These are phyloP conservation scores for Felis catus DNA, from an alignment of 2,113 vertebrate species.

Conservation along the genomic window DNA sequence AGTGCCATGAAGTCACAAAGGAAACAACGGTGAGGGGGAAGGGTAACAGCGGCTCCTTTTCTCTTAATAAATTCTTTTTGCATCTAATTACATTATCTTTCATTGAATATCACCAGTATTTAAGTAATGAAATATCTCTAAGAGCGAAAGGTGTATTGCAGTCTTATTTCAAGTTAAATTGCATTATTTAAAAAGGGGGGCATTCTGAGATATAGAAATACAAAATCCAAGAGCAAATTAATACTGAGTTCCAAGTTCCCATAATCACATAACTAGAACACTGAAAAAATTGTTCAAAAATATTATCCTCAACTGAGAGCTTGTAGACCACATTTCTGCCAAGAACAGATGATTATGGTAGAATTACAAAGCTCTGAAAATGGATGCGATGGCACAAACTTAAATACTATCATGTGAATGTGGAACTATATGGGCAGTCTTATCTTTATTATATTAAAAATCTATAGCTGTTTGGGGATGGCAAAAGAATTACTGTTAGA, in stretches of 20 bases:
- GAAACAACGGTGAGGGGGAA: not conserved
- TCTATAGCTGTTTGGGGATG: conserved; percentile 73
- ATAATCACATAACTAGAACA: conserved; percentile 74
- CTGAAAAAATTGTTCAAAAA: conserved; percentile 81
- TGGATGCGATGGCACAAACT: conserved; percentile 77
- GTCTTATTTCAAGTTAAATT: conserved; percentile 61
- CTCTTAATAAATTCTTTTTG: not conserved
- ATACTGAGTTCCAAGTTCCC: conserved; percentile 71
- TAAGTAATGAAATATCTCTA: conserved; percentile 33
- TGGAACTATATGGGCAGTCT: conserved; percentile 69
- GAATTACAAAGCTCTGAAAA: conserved; percentile 76
- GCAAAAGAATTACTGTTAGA: conserved; percentile 74
- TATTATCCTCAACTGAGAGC: conserved; percentile 80
- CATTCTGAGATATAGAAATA: conserved; percentile 76
- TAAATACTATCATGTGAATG: conserved; percentile 67
- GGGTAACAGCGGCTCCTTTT: not conserved
- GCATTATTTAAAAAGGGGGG: conserved; percentile 73
- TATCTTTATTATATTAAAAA: conserved; percentile 79
- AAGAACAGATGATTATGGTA: conserved; percentile 77
- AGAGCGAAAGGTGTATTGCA: not conserved
- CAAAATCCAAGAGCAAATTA: conserved; percentile 78
- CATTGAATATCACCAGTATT: not conserved
- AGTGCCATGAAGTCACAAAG: not conserved
- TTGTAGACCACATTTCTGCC: conserved; percentile 76
- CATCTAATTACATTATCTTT: conserved; percentile 9